phyloP scores from a whole-genome alignment of 2,113 vertebrate species.

The Bubo bubo region DNA sequence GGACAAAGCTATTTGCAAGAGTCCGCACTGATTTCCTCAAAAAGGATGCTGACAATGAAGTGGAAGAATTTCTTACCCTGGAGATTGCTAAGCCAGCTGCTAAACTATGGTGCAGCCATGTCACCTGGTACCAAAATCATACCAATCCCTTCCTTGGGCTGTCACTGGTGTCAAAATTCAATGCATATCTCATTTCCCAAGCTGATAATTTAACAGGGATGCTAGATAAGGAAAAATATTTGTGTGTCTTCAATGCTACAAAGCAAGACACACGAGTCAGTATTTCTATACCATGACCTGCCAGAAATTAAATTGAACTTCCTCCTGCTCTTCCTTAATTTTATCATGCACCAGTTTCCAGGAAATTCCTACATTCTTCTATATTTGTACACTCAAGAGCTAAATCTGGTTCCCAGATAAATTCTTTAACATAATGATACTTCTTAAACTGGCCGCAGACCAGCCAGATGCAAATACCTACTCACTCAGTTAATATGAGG shows the following conservation, averaged over 20 bases:
- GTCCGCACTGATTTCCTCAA: constrained; percentile 57
- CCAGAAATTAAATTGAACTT: neutral
- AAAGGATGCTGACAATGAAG: constrained; percentile 58
- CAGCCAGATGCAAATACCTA: neutral
- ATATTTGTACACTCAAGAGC: neutral
- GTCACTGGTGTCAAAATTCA: neutral
- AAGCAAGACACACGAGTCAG: neutral
- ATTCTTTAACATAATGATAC: neutral
- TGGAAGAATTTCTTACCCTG: constrained; percentile 48
- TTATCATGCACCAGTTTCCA: neutral
- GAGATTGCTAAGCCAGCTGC: constrained; percentile 39
- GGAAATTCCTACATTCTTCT: neutral
- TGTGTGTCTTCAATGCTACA: neutral
- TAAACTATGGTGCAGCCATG: neutral
- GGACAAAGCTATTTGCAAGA: constrained; percentile 69
- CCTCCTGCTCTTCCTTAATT: neutral
- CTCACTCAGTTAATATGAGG: neutral
- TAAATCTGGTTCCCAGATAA: constrained; percentile 16
- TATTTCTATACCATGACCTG: neutral
- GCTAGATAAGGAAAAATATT: neutral
- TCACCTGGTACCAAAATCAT: neutral
- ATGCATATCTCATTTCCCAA: neutral
- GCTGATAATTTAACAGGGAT: neutral
- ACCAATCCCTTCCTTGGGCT: neutral
- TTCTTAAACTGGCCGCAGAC: neutral